Percentiles rank a stretch among this genome's conserved stretches.
Evolutionary conservation across 2,888 invertebrate genomes (phyloP).

Genomic region (Drosophila mettleri): DNA sequence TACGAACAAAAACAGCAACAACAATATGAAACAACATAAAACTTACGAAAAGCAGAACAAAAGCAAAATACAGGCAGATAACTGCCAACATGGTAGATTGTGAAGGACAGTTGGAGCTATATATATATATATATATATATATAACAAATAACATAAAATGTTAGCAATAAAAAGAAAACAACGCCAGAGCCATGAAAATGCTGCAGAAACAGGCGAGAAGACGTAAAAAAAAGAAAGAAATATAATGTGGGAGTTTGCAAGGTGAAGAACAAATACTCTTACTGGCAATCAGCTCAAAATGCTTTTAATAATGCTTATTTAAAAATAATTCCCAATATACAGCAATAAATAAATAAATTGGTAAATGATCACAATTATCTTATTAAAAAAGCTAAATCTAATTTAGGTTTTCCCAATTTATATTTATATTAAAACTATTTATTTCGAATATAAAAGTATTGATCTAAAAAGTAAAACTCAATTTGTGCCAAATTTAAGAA

Average conservation of each 20-base stretch:
- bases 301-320: too few species aligned
- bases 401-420: too few species aligned
- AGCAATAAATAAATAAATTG: too few species aligned
- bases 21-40: conserved; percentile 65
- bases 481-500: too few species aligned
- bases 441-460: background rate
- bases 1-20: conserved; percentile 13
- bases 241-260: background rate
- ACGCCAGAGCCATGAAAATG: conserved; percentile 69
- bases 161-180: conserved; percentile 69
- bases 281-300: background rate
- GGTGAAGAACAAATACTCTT: background rate
- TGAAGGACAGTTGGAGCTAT: conserved; percentile 13
- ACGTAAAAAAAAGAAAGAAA: background rate
- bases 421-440: too few species aligned
- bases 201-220: conserved; percentile 35
- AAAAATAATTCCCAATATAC: too few species aligned
- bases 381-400: too few species aligned
- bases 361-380: too few species aligned
- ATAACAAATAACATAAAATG: conserved; percentile 72
- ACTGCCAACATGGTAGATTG: conserved; percentile 53
- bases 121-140: conserved; percentile 10
- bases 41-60: conserved; percentile 41
- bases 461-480: too few species aligned
- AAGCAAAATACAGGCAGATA: conserved; percentile 54